Conservation (phyloP, 2,888 invertebrate species). For the Torymus aiolomorphi region DNA sequence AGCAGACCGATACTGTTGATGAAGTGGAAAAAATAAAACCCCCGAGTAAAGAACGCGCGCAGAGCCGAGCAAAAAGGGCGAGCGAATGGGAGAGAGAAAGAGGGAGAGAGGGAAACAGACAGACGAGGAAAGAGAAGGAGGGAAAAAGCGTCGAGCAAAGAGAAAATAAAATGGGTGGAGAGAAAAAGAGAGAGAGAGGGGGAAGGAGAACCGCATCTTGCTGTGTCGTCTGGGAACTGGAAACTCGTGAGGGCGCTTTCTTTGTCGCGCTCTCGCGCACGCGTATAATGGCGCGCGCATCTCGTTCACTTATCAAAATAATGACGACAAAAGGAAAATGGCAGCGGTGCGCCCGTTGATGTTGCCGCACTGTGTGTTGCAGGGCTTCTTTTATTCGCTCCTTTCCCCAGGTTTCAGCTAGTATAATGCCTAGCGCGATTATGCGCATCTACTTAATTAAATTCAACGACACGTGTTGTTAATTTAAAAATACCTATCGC, state of each 20-base stretch:
- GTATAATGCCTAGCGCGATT: background rate
- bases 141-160: background rate
- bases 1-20: conserved; percentile 44
- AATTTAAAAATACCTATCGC: background rate
- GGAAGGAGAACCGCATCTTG: conserved; percentile 17
- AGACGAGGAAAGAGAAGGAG: conserved; percentile 58
- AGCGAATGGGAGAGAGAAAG: conserved; percentile 57
- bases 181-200: conserved; percentile 1
- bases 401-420: background rate
- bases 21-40: conserved; percentile 49
- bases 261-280: conserved; percentile 20
- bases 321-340: conserved; percentile 24
- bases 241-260: conserved; percentile 46
- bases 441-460: conserved; percentile 21
- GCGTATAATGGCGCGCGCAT: conserved; percentile 30
- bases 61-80: conserved; percentile 54
- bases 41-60: conserved; percentile 43
- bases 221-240: conserved; percentile 49
- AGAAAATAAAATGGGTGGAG: conserved; percentile 11
- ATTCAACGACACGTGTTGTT: conserved; percentile 11
- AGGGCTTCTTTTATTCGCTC: background rate
- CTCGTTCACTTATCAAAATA: conserved; percentile 50
- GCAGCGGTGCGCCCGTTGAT: conserved; percentile 1
- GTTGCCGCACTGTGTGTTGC: conserved; percentile 7
- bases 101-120: conserved; percentile 21